These are phyloP conservation scores for Pipistrellus kuhlii DNA, from an alignment of 2,797 vertebrate genomes.

Conservation along the genomic window DNA sequence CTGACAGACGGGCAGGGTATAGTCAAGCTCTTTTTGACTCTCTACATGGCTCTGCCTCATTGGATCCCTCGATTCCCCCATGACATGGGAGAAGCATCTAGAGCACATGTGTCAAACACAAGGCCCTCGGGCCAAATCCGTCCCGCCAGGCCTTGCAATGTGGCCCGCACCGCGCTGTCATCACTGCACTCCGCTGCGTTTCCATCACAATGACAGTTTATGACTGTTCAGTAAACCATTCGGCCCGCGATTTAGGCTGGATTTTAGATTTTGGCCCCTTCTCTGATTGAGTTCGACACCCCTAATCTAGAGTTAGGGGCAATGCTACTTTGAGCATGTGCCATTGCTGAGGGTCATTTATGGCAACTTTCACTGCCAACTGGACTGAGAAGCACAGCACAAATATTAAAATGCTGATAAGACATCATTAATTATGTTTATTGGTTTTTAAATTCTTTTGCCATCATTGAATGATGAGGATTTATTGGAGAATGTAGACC, in stretches of 20 bases:
- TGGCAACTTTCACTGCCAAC: background rate
- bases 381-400: background rate
- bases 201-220: too few species aligned
- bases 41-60: background rate
- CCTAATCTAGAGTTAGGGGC: too few species aligned
- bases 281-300: too few species aligned
- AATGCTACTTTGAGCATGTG: background rate
- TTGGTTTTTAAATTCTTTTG: background rate
- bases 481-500: background rate
- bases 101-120: too few species aligned
- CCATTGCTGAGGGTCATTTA: constrained; percentile 1
- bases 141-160: too few species aligned
- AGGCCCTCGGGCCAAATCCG: too few species aligned
- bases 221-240: too few species aligned
- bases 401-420: constrained; percentile 35
- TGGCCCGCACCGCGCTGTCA: too few species aligned
- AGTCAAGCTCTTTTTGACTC: background rate
- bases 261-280: too few species aligned
- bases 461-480: background rate
- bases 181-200: too few species aligned
- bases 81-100: background rate
- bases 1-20: background rate
- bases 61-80: background rate
- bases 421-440: background rate
- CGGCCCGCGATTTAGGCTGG: too few species aligned